phyloP scores from a whole-genome alignment of 2,888 invertebrate species.

The Macropis europaea region DNA sequence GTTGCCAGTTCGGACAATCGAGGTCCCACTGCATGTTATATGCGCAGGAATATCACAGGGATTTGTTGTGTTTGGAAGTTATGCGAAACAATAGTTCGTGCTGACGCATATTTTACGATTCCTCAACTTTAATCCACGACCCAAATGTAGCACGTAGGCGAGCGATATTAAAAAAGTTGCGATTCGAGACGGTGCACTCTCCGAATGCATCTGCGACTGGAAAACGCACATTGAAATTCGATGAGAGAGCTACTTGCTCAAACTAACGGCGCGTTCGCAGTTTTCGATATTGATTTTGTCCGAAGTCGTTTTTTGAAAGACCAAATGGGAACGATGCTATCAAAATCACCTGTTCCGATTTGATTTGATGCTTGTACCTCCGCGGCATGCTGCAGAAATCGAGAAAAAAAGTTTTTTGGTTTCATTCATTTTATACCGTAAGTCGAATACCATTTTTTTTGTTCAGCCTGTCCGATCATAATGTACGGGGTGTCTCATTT shows the following conservation, averaged over 20 bases:
- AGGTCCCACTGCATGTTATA: no score
- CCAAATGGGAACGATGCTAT: conserved; percentile 16
- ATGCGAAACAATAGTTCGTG: background rate
- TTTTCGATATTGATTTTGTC: conserved; percentile 29
- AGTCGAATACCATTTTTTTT: no score
- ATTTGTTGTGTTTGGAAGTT: no score
- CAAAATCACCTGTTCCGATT: conserved; percentile 24
- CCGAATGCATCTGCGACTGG: conserved; percentile 19
- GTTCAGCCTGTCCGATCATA: no score
- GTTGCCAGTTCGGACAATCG: no score
- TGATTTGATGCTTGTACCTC: conserved; percentile 15
- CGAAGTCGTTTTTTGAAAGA: conserved; percentile 20
- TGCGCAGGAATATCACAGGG: no score
- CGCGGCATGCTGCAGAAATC: background rate
- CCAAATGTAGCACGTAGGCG: background rate
- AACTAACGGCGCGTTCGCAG: conserved; percentile 4
- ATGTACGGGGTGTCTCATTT: no score
- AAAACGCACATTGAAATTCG: conserved; percentile 52
- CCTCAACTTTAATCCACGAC: conserved; percentile 24
- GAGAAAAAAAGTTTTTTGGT: no score
- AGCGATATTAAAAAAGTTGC: conserved; percentile 52
- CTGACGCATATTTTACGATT: conserved; percentile 20
- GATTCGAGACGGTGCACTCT: conserved; percentile 10
- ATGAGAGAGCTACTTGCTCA: conserved; percentile 21
- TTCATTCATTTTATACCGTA: background rate